Percentiles rank a stretch among this genome's conserved stretches.
These are phyloP conservation scores for Patella depressa DNA, from an alignment of 2,888 invertebrate species.

Conservation along the genomic window DNA sequence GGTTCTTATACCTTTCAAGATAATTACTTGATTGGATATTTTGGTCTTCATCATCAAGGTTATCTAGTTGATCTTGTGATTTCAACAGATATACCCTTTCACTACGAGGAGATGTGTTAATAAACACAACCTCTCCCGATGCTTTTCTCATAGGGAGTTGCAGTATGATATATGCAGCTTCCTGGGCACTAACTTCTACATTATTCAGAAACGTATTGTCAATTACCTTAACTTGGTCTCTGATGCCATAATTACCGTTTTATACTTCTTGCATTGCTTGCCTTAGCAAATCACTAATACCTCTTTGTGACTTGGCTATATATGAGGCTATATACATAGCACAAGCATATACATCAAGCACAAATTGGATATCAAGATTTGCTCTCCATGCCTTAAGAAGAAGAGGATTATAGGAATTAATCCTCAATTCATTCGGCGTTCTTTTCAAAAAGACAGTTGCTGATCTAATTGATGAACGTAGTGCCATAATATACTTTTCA, in stretches of 20 bases:
- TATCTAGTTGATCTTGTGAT: no score
- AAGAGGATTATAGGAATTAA: slow-evolving; percentile 33
- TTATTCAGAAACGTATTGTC: no score
- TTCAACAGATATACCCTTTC: no score
- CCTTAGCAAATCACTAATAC: slow-evolving; percentile 42
- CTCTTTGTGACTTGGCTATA: slow-evolving; percentile 42
- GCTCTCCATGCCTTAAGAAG: no score
- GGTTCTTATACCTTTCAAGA: slow-evolving; percentile 36
- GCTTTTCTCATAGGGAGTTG: slow-evolving; percentile 42
- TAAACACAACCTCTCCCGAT: slow-evolving; percentile 38
- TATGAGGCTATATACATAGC: no score
- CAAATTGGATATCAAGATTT: no score
- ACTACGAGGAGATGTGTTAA: slow-evolving; percentile 35
- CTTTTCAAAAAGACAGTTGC: slow-evolving; percentile 30
- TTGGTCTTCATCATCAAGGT: background rate
- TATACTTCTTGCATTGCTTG: slow-evolving; percentile 37
- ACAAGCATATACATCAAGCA: no score
- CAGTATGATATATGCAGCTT: slow-evolving; percentile 48
- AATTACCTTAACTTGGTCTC: slow-evolving; percentile 31
- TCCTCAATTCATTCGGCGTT: slow-evolving; percentile 20
- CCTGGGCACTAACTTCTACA: slow-evolving; percentile 54
- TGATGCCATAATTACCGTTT: slow-evolving; percentile 20
- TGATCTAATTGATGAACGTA: slow-evolving; percentile 6
- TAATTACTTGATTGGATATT: slow-evolving; percentile 36
- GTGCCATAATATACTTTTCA: slow-evolving; percentile 14